phyloP scores from a whole-genome alignment of 2,797 vertebrate species.

The Enteromius viviparus region DNA sequence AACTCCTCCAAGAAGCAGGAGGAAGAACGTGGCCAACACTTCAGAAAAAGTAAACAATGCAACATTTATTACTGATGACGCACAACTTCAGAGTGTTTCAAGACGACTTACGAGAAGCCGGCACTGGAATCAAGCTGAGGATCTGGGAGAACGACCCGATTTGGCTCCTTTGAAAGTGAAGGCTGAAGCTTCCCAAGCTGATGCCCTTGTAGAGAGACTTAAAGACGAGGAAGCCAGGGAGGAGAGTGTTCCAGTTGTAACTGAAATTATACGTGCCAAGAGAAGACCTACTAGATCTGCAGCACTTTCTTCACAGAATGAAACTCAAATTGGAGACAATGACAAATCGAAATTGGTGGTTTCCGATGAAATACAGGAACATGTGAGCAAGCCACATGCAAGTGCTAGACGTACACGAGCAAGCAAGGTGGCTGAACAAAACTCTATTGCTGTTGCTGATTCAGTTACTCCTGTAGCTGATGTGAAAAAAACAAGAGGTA shows the following conservation, averaged over 20 bases:
- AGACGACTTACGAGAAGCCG: slow-evolving; percentile 64
- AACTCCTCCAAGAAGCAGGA: slow-evolving; percentile 71
- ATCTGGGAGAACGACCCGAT: slow-evolving; percentile 55
- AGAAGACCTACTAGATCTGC: slow-evolving; percentile 58
- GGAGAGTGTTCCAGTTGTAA: slow-evolving; percentile 59
- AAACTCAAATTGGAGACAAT: neutral
- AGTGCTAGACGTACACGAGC: slow-evolving; percentile 56
- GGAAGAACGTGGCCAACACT: slow-evolving; percentile 58
- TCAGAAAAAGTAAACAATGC: slow-evolving; percentile 49
- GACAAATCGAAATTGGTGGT: neutral
- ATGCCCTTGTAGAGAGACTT: slow-evolving; percentile 77
- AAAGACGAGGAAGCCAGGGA: slow-evolving; percentile 68
- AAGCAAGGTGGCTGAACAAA: slow-evolving; percentile 62
- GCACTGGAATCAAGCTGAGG: slow-evolving; percentile 69
- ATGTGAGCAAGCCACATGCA: slow-evolving; percentile 15
- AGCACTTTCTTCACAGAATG: neutral
- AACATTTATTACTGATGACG: slow-evolving; percentile 23
- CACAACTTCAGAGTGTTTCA: slow-evolving; percentile 46
- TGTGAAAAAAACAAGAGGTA: slow-evolving; percentile 73
- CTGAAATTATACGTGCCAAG: slow-evolving; percentile 63
- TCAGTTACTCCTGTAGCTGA: slow-evolving; percentile 82
- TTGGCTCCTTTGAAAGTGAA: slow-evolving; percentile 69
- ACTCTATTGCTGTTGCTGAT: slow-evolving; percentile 64
- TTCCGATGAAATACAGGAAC: slow-evolving; percentile 1
- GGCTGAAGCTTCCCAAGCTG: slow-evolving; percentile 67